phyloP scores from a whole-genome alignment of 2,888 invertebrate species.

The Sphecodes monilicornis region DNA sequence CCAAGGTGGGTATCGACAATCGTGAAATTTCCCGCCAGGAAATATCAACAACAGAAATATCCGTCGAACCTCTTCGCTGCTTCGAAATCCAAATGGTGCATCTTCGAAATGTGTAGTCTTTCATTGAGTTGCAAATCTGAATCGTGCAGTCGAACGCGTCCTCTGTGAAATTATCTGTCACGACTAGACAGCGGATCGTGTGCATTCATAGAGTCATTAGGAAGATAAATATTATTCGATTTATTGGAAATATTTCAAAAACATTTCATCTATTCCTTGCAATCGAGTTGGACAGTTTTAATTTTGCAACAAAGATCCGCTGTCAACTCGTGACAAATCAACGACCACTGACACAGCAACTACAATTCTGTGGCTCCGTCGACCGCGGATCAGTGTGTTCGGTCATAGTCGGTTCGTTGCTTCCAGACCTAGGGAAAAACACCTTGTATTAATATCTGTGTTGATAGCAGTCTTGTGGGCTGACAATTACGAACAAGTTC shows the following conservation, averaged over 20 bases:
- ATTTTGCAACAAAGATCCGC: not conserved
- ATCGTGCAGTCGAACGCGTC: not conserved
- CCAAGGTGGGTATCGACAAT: constrained; percentile 63
- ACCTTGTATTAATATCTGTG: not conserved
- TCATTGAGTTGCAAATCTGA: not conserved
- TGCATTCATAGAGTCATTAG: not conserved
- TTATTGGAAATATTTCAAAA: too few species aligned
- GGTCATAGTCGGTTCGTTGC: too few species aligned
- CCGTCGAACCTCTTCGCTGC: too few species aligned
- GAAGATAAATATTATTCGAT: not conserved
- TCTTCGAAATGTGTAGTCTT: not conserved
- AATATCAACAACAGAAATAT: not conserved
- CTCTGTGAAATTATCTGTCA: not conserved
- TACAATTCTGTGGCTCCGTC: not conserved
- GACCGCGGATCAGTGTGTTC: not conserved
- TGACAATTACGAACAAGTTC: not conserved
- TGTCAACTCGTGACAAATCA: not conserved
- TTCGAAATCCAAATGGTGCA: not conserved
- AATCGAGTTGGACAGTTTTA: not conserved
- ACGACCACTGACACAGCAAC: too few species aligned
- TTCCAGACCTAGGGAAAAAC: not conserved
- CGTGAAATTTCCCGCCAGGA: not conserved
- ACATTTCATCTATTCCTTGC: not conserved
- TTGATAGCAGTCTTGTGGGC: not conserved
- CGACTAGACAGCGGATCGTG: not conserved